Conservation (phyloP, 2,113 vertebrate genomes). For the Patagioenas fasciata region DNA sequence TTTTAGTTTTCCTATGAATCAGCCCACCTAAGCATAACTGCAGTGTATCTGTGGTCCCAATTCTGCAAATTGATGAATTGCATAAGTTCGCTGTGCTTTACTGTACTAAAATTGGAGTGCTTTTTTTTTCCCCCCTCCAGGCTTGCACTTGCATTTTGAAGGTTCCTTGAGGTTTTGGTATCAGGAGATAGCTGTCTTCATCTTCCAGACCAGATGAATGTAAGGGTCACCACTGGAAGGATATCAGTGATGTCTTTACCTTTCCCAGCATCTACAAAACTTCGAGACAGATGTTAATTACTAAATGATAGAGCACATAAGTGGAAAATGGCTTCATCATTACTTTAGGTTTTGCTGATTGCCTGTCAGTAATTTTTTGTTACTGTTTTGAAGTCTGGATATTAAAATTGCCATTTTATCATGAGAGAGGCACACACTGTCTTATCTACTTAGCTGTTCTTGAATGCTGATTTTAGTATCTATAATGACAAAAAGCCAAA, state of each 20-base stretch:
- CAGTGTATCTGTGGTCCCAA: not conserved
- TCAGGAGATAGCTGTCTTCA: not conserved
- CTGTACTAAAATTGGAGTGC: not conserved
- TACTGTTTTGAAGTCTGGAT: not conserved
- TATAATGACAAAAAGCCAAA: not conserved
- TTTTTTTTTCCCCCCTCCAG: not conserved
- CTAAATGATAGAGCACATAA: not conserved
- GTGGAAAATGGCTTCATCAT: slow-evolving; percentile 1
- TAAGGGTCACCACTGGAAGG: not conserved
- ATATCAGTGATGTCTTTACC: not conserved
- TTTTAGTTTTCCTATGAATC: not conserved
- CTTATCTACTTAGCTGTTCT: not conserved
- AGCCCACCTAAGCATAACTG: not conserved
- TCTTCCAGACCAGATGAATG: not conserved
- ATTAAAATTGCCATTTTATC: not conserved
- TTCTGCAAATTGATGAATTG: not conserved
- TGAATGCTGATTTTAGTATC: not conserved
- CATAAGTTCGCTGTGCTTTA: not conserved
- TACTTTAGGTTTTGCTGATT: slow-evolving; percentile 10
- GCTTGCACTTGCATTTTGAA: slow-evolving; percentile 31
- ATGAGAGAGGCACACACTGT: not conserved
- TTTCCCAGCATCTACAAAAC: not conserved
- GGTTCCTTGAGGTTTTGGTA: not conserved
- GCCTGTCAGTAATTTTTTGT: not conserved
- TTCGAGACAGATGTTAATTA: slow-evolving; percentile 44